These are phyloP conservation scores for Aurelia aurita DNA, from an alignment of 30 jellyfish, hydroid and myxozoan genomes.

Conservation along the genomic window DNA sequence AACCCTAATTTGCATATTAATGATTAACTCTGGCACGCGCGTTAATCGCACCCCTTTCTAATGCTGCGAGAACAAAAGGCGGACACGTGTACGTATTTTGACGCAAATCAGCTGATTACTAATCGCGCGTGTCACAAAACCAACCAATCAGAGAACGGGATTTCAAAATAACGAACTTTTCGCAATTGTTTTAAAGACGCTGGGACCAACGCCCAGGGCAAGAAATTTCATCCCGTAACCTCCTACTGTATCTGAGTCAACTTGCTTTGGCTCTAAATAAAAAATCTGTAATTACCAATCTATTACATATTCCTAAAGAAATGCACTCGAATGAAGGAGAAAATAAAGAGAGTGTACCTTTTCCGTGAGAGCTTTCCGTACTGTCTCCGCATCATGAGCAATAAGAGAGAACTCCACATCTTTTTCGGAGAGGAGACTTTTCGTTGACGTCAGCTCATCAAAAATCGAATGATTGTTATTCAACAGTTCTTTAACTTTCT, in stretches of 20 bases:
- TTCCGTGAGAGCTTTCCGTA: conserved; percentile 14
- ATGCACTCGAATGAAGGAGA: not conserved
- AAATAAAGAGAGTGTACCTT: conserved; percentile 25
- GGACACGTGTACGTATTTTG: conserved; percentile 19
- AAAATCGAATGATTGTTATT: conserved; percentile 9
- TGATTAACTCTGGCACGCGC: too few species aligned
- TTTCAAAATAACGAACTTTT: conserved; percentile 64
- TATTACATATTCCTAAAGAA: not conserved
- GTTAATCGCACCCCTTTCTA: too few species aligned
- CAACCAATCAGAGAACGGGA: conserved; percentile 30
- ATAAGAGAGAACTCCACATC: conserved; percentile 4
- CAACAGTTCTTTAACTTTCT: conserved; percentile 30
- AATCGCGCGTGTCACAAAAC: conserved; percentile 8
- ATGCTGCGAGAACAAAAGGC: not conserved
- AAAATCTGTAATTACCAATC: too few species aligned
- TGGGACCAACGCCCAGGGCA: conserved; percentile 4
- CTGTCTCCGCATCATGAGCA: conserved; percentile 14
- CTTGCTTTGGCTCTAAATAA: too few species aligned
- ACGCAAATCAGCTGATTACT: conserved; percentile 47
- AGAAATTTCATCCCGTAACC: not conserved
- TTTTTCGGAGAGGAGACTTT: conserved; percentile 20
- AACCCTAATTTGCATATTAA: too few species aligned
- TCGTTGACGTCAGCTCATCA: conserved; percentile 42
- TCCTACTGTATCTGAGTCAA: too few species aligned
- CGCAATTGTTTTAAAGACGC: not conserved